Conservation (phyloP, 2,113 vertebrate genomes). For the Pipra filicauda region DNA sequence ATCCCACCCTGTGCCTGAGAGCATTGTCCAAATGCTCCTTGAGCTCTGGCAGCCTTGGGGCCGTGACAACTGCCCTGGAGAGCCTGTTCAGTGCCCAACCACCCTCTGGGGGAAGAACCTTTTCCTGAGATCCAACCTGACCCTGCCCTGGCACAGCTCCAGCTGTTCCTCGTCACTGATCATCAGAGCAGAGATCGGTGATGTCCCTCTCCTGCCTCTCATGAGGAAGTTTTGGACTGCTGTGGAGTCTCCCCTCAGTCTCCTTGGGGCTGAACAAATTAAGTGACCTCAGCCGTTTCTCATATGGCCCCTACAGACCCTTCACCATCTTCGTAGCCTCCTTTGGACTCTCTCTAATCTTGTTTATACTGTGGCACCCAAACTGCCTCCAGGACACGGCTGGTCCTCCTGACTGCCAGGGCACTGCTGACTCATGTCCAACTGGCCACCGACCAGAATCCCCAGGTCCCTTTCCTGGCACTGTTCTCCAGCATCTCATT, state of each 20-base stretch:
- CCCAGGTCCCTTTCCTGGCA: not conserved
- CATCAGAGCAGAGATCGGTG: not conserved
- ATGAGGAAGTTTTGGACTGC: not conserved
- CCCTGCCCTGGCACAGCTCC: not conserved
- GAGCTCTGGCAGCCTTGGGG: not conserved
- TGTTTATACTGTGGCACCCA: not conserved
- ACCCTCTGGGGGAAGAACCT: not conserved
- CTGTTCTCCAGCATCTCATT: not conserved
- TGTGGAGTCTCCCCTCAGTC: not conserved
- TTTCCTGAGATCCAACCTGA: not conserved
- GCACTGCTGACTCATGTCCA: not conserved
- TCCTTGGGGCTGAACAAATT: not conserved
- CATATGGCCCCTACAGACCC: not conserved
- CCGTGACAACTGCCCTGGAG: not conserved
- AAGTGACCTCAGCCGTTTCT: not conserved
- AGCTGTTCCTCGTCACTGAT: not conserved
- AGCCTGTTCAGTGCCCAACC: not conserved
- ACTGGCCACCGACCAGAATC: not conserved
- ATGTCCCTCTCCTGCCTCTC: not conserved
- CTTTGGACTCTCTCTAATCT: not conserved
- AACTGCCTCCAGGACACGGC: not conserved
- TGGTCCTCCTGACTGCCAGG: not conserved
- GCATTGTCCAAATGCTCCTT: fast-evolving
- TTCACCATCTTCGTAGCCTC: not conserved
- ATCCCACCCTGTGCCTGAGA: not conserved